Percentiles rank a stretch among this genome's conserved stretches.
Evolutionary conservation across 2,797 vertebrate species (phyloP).

Genomic region (Oophaga sylvatica): DNA sequence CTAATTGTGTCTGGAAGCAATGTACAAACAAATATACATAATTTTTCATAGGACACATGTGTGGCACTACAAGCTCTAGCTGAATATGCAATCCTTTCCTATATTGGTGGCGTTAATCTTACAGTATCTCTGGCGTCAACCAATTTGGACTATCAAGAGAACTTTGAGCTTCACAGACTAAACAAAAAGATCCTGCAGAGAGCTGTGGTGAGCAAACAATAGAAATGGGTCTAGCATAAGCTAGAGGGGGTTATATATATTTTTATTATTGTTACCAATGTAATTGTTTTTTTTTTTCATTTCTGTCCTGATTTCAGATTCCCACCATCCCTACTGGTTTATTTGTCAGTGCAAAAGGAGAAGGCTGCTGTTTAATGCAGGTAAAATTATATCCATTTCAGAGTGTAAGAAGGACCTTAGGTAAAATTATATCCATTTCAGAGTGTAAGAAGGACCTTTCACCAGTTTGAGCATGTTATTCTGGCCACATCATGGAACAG

Average conservation of each 20-base stretch:
- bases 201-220: slow-evolving; percentile 76
- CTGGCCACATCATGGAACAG: too few species aligned
- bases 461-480: too few species aligned
- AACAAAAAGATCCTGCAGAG: slow-evolving; percentile 93
- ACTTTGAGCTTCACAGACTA: slow-evolving; percentile 86
- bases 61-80: slow-evolving; percentile 92
- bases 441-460: too few species aligned
- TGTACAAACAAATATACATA: neutral
- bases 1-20: too few species aligned
- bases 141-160: slow-evolving; percentile 93
- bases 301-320: slow-evolving; percentile 74
- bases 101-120: slow-evolving; percentile 88
- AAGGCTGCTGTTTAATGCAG: slow-evolving; percentile 96
- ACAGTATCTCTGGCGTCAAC: slow-evolving; percentile 94
- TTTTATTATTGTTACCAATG: neutral
- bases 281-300: neutral
- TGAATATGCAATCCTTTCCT: slow-evolving; percentile 92
- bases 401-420: slow-evolving; percentile 65
- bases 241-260: neutral
- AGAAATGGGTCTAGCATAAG: neutral
- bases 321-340: slow-evolving; percentile 92
- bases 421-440: slow-evolving; percentile 69
- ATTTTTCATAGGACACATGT: slow-evolving; percentile 84
- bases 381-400: slow-evolving; percentile 69
- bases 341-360: slow-evolving; percentile 93